Evolutionary conservation across 2,888 invertebrate genomes (phyloP), one percentile per base, ranked within the genome.

Genomic region (Theodoxus fluviatilis): DNA sequence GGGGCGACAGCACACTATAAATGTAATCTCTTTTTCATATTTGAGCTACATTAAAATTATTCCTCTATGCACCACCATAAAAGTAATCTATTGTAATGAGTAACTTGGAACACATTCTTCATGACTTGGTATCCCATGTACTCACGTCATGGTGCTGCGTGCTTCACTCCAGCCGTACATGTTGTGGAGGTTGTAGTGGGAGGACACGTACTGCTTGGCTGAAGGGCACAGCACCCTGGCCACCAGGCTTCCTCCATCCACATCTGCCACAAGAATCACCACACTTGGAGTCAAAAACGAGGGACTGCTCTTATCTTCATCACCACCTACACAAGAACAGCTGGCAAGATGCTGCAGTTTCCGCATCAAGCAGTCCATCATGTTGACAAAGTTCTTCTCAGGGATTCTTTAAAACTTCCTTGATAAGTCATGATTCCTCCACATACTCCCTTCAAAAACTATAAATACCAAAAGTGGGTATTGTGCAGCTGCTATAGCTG

Each of bases 131-230:
- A n/a, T n/a, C n/a, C n/a, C n/a, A n/a, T n/a, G n/a, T n/a, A n/a
- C 75, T 43, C 67, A 79, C 78, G 61, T 67, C 65, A 75, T 61
- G 15, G 84, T 76, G 12, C 75, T 79, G 15, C 73, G 74, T 12
- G 81, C 74, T 73, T 84, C 80, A 43, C 76, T 77, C 75, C 79
- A 77, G 25, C 84, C 84, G 74, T 84, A 85, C 73, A 85, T 66
- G 67, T 76, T 82, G 74, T 85, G 85, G 35, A 85, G 73, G 71
- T 85, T 80, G 73, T 85, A 85, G 71, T 85, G 84, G 2, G 71
- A 71, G 31, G 79, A 78, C 35, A 79, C 35, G 63, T 74, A 59
- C 59, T 85, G 84, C 67, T 73, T 70, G 9, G 83, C 78, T 63
- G 83, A 80, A 3, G 83, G 78, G 76, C 85, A 85, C 6, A 85